Conservation (phyloP, 2,888 invertebrate genomes). For the Venustoraphidia nigricollis region DNA sequence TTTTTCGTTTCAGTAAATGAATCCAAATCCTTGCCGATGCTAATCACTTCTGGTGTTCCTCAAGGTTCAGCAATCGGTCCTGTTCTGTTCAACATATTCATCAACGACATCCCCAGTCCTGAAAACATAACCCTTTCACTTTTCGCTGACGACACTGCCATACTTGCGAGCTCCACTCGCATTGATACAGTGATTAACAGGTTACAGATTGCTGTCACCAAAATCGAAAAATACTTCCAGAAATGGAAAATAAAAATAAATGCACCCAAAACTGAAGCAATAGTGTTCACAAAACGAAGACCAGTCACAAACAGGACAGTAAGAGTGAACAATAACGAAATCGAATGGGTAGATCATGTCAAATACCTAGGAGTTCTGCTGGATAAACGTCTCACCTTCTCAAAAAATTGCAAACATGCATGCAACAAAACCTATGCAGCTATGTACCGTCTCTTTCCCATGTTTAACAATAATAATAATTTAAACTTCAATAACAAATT, state of each 20-base stretch:
- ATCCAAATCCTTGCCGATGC: constrained; percentile 3
- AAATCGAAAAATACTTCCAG: constrained; percentile 4
- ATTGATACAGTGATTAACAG: not conserved
- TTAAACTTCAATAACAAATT: too few relatives aligned
- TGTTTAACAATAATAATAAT: too few relatives aligned
- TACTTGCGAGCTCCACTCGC: not conserved
- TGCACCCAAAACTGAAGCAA: constrained; percentile 7
- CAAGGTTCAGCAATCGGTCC: constrained; percentile 13
- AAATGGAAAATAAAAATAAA: constrained; percentile 10
- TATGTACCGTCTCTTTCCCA: too few relatives aligned
- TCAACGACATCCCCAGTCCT: constrained; percentile 12
- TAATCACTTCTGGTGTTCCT: constrained; percentile 15
- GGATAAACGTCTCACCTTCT: too few relatives aligned
- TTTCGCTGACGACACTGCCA: constrained; percentile 10
- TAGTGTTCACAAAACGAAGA: not conserved
- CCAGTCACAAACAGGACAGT: too few relatives aligned
- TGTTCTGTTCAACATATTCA: constrained; percentile 11
- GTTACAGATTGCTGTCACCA: not conserved
- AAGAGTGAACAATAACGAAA: too few relatives aligned
- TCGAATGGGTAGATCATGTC: too few relatives aligned
- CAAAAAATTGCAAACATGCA: too few relatives aligned
- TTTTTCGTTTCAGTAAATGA: constrained; percentile 11
- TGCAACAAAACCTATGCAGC: too few relatives aligned
- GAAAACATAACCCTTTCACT: constrained; percentile 5
- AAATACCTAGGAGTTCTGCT: too few relatives aligned